These are phyloP conservation scores for Argyresthia albistria DNA, from an alignment of 2,888 invertebrate genomes.

Conservation along the genomic window DNA sequence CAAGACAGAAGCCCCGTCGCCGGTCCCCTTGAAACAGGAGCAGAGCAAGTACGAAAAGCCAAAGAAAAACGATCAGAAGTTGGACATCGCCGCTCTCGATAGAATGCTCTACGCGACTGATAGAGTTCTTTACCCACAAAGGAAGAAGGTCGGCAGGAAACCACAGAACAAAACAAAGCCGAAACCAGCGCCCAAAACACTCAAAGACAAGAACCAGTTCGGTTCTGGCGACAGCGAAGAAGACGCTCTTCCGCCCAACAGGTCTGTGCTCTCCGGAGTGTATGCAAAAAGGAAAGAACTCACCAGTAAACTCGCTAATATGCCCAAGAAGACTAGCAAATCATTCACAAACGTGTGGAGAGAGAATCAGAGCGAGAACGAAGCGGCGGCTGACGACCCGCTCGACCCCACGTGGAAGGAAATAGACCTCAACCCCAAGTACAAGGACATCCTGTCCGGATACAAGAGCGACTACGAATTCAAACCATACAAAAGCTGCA, in stretches of 20 bases:
- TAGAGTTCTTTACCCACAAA: slow-evolving; percentile 83
- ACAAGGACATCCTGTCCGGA: slow-evolving; percentile 72
- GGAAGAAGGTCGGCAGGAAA: slow-evolving; percentile 81
- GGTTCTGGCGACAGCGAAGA: slow-evolving; percentile 56
- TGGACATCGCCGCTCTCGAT: slow-evolving; percentile 74
- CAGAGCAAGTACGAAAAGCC: slow-evolving; percentile 51
- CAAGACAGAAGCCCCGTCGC: slow-evolving; percentile 62
- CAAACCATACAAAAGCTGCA: slow-evolving; percentile 65
- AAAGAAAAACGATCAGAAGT: slow-evolving; percentile 54
- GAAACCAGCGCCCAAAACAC: slow-evolving; percentile 42
- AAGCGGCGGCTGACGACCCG: slow-evolving; percentile 66
- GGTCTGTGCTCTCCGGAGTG: slow-evolving; percentile 60
- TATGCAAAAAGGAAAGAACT: slow-evolving; percentile 66
- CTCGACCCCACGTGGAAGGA: slow-evolving; percentile 77
- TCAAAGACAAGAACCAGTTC: slow-evolving; percentile 59
- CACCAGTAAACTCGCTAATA: slow-evolving; percentile 51
- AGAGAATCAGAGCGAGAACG: slow-evolving; percentile 64
- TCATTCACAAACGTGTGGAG: slow-evolving; percentile 54
- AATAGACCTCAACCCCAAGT: slow-evolving; percentile 76
- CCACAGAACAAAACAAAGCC: slow-evolving; percentile 60
- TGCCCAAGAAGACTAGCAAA: slow-evolving; percentile 51
- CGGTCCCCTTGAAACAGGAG: slow-evolving; percentile 57
- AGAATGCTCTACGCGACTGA: slow-evolving; percentile 82
- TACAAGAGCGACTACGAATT: slow-evolving; percentile 75
- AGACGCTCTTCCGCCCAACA: slow-evolving; percentile 42